Evolutionary conservation across 2,888 invertebrate species (phyloP), one percentile per base, ranked within the genome.

Genomic region (Oconnorella tubifera): DNA sequence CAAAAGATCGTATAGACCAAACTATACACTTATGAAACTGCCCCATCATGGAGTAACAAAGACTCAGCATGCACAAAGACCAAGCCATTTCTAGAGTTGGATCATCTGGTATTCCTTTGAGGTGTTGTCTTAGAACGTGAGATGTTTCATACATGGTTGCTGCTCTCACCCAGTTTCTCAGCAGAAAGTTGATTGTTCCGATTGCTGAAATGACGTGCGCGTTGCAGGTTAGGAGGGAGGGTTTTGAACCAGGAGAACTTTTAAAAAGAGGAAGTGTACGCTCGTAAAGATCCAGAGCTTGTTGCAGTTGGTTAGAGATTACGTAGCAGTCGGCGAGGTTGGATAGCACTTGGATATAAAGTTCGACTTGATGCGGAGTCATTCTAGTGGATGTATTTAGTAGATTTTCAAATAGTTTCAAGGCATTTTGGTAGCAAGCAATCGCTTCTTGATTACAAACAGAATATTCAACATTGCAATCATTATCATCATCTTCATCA

Each of bases 171-270:
- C 78, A 79, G 62, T 78, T 77, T 56, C 78, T 76, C 14, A 79
- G 66, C 75, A 80, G 76, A 68, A 79, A 80, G 48, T 77, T 78
- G 29, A 78, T 74, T 14, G 77, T 78, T 3, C 78, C 80, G 2
- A 80, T 70, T 80, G 80, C 80, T 58, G 76, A 76, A 59, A 80
- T 69, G 6, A 79, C 76, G 72, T 80, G 80, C 6, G 79, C 78
- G 70, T 80, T 78, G 62, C 77, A 75, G 63, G 74, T 69, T 32
- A 80, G 63, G 6, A 76, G 72, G 27, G 75, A 74, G 59, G 75
- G 72, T 3, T 53, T 59, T 6, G 23, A 6, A 10, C 66, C 66
- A 6, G 62, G 33, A 27, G 67, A 56, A 57, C 73, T 65, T 27
- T 75, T 72, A 63, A 77, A 79, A 63, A 78, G 72, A 14, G 70